Evolutionary conservation across 1,140 invertebrate species (phyloP).

Genomic region (Whitmania pigra): DNA sequence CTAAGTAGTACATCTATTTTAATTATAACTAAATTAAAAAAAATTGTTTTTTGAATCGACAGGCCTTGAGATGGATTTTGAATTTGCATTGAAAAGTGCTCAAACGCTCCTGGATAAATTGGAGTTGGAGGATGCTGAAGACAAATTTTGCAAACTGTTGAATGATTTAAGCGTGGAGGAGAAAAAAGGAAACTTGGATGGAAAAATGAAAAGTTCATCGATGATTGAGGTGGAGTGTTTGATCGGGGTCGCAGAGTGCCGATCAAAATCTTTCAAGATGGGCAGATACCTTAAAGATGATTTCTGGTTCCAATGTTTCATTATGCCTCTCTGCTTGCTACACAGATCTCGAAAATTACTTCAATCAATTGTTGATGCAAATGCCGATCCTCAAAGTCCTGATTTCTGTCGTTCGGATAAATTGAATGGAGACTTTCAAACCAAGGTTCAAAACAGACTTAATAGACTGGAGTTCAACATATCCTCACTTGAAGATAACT

Average conservation of each 20-base stretch:
- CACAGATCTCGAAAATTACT: background rate
- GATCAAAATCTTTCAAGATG: conserved; percentile 7
- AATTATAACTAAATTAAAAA: too few species aligned
- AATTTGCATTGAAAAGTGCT: too few species aligned
- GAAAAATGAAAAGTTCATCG: too few species aligned
- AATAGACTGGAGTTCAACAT: conserved; percentile 1
- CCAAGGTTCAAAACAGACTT: background rate
- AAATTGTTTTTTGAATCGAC: too few species aligned
- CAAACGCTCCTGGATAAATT: too few species aligned
- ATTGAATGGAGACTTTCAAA: background rate
- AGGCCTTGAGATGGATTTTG: too few species aligned
- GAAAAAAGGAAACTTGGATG: too few species aligned
- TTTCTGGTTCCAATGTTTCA: conserved; percentile 13
- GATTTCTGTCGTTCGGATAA: background rate
- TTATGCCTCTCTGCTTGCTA: background rate
- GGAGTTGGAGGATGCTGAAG: too few species aligned
- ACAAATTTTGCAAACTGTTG: too few species aligned
- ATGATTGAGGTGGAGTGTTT: conserved; percentile 1
- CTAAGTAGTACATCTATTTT: too few species aligned
- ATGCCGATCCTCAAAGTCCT: background rate
- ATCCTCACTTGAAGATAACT: background rate
- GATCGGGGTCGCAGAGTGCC: background rate
- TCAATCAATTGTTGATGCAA: background rate
- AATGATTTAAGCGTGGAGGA: too few species aligned
- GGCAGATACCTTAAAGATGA: conserved; percentile 8